Conservation (phyloP, 2,888 invertebrate genomes). For the Zaprionus bogoriensis region DNA sequence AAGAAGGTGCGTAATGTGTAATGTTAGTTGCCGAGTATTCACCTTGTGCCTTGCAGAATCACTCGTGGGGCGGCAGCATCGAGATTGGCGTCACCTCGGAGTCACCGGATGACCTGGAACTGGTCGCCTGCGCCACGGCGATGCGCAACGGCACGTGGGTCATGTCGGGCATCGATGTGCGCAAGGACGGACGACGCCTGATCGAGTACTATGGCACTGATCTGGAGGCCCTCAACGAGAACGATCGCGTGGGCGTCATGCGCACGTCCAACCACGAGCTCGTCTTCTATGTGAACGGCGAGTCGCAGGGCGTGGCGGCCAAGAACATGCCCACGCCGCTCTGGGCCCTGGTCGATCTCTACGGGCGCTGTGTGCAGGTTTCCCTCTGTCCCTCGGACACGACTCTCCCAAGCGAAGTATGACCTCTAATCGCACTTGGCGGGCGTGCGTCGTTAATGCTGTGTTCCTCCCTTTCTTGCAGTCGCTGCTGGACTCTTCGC, state of each 20-base stretch:
- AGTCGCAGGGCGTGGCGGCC: conserved; percentile 94
- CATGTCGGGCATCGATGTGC: conserved; percentile 93
- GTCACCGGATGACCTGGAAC: conserved; percentile 87
- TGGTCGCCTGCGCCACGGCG: conserved; percentile 90
- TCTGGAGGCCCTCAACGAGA: conserved; percentile 91
- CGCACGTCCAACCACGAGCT: conserved; percentile 91
- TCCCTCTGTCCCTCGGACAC: conserved; percentile 81
- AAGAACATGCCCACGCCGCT: conserved; percentile 88
- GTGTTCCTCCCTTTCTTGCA: not conserved
- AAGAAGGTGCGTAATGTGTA: conserved; percentile 87
- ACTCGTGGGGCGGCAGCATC: conserved; percentile 90
- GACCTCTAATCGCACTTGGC: too few relatives aligned
- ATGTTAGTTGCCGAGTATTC: not conserved
- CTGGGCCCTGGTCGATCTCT: conserved; percentile 91
- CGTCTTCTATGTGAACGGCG: conserved; percentile 94
- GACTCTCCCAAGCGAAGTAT: conserved; percentile 25
- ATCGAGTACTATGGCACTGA: conserved; percentile 93
- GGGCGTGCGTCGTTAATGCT: too few relatives aligned
- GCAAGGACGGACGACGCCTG: conserved; percentile 92
- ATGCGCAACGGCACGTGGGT: conserved; percentile 94
- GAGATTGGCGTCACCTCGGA: conserved; percentile 90
- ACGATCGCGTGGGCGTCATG: conserved; percentile 93
- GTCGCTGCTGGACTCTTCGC: conserved; percentile 54
- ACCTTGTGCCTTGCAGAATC: conserved; percentile 85
- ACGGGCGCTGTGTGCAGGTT: conserved; percentile 92